Percentiles rank a stretch among this genome's conserved stretches.
Evolutionary conservation across 2,113 vertebrate genomes (phyloP).

Genomic region (Hystrix brachyura): DNA sequence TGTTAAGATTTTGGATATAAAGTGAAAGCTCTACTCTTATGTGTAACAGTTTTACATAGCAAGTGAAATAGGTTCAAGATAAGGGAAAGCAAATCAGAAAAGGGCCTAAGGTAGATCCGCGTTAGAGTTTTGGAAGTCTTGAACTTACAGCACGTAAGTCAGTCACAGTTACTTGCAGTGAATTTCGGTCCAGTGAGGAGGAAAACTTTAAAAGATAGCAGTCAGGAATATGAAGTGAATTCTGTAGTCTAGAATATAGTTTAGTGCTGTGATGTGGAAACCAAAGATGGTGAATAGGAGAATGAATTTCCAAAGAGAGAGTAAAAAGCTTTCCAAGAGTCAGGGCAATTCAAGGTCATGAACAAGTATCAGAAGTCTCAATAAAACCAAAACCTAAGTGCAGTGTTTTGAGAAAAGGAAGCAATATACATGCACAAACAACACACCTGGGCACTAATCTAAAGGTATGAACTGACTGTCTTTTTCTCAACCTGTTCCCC

Average conservation of each 20-base stretch:
- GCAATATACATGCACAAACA: not conserved
- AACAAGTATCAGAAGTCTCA: not conserved
- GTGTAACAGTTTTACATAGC: not conserved
- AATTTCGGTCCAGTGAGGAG: not conserved
- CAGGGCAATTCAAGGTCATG: not conserved
- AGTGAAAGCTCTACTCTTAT: not conserved
- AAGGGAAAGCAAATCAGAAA: not conserved
- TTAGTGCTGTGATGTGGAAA: not conserved
- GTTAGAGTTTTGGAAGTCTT: not conserved
- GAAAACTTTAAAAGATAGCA: not conserved
- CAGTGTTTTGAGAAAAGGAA: not conserved
- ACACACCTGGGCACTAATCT: not conserved
- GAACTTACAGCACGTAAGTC: not conserved
- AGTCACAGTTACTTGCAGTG: not conserved
- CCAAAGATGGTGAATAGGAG: not conserved
- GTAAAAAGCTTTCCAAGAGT: not conserved
- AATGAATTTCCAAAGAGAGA: not conserved
- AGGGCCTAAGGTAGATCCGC: not conserved
- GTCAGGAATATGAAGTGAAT: not conserved
- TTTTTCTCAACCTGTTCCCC: not conserved
- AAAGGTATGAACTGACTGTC: not conserved
- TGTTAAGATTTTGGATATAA: not conserved
- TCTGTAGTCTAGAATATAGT: not conserved
- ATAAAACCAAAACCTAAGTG: not conserved
- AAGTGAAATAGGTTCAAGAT: not conserved